Base-by-base conservation (phyloP, 2,113 vertebrate genomes). In the Lamprologus tigripictilis region DNA sequence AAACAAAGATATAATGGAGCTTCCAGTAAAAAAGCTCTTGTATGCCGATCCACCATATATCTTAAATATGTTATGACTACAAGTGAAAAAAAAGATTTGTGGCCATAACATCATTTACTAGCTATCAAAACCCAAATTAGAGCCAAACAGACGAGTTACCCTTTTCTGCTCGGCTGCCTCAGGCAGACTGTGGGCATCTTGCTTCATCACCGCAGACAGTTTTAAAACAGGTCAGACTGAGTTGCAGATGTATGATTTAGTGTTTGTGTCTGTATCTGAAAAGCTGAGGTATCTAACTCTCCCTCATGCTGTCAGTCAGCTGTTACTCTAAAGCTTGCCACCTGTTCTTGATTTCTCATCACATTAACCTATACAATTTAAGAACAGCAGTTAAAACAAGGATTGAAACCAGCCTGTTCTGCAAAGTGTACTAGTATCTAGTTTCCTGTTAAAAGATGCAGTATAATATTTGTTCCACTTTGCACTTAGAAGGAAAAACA, bases 141-240 rank as follows among this genome's bases (percentile, higher is more conserved):
- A 78, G 28, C 28, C 47, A 31, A 28, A 55, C 8, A 31, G 28
- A 51, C 8, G 5, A 31, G 16, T 61, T 40, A 9, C 14, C 54
- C 78, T 55, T 28, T 23, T 31, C 42, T 63, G 2, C n/a, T 28
- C 8, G 45, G 19, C 53, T 82, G 80, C 80, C 80, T 81, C 63
- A 14, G 78, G 76, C 81, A 79, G 81, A 79, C 37, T 61, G 76
- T 80, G 47, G 54, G 31, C 55, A 57, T 80, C 58, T 58, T 68
- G 53, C 83, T 86, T 87, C 89, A 86, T 73, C 86, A 73, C 45
- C 71, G 21, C 81, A 84, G 84, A 90, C 71, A 81, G 6, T 49
- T 80, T 82, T 76, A 61, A 6, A 90, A 49, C 81, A 45, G 73
- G 54, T 85, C 79, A 55, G 26, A 21, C 49, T 16, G 58, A 81